phyloP scores from a whole-genome alignment of 2,888 invertebrate species.

The Lasioglossum oenotherae region DNA sequence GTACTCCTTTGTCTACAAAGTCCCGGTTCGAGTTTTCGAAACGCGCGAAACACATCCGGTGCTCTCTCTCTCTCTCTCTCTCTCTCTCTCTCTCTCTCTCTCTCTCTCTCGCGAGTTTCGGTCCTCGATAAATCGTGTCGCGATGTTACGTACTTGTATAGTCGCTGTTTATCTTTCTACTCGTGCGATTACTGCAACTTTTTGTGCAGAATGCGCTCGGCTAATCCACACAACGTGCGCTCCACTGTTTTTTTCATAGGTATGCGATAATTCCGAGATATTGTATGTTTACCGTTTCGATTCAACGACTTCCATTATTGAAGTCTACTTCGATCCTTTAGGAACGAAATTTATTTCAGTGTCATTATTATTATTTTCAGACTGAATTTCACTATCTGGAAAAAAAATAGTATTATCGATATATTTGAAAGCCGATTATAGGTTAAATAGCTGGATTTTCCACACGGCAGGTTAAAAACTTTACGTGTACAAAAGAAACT shows the following conservation, averaged over 20 bases:
- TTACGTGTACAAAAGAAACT: no score
- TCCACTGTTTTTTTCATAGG: not conserved
- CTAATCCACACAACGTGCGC: not conserved
- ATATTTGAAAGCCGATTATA: not conserved
- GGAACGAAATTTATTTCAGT: not conserved
- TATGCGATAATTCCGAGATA: not conserved
- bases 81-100: not conserved
- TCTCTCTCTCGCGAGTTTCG: not conserved
- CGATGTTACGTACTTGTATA: not conserved
- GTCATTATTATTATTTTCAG: not conserved
- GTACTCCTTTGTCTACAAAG: constrained; percentile 27
- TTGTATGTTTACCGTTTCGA: not conserved
- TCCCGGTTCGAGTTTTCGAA: constrained; percentile 1
- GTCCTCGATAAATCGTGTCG: not conserved
- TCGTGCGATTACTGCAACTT: not conserved
- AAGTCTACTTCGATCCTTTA: not conserved
- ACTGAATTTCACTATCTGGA: not conserved
- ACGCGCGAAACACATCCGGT: not conserved
- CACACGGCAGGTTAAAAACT: no score
- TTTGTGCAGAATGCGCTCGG: not conserved
- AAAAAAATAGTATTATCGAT: not conserved
- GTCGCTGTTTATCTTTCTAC: not conserved
- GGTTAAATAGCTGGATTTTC: not conserved
- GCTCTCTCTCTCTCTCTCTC: not conserved
- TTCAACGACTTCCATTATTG: not conserved